Conservation (phyloP, 2,888 invertebrate genomes). For the Pterostichus madidus region DNA sequence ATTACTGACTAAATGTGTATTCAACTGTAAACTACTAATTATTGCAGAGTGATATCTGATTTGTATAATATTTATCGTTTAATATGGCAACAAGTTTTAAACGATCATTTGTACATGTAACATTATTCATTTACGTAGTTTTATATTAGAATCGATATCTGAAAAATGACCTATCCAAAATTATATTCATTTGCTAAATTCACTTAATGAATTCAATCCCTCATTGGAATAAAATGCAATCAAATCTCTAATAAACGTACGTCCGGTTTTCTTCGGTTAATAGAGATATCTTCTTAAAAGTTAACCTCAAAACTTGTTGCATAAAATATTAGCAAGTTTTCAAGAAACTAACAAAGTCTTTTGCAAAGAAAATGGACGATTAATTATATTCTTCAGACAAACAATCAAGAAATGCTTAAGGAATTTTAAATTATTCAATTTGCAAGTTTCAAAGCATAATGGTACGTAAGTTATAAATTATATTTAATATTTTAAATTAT, state of each 20-base stretch:
- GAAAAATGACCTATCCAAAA: conserved; percentile 4
- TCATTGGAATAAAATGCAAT: not conserved
- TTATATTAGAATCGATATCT: not conserved
- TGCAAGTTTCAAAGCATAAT: conserved; percentile 32
- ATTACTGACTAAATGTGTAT: conserved; percentile 31
- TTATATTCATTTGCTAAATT: not conserved
- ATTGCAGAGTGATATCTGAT: conserved; percentile 21
- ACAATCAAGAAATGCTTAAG: conserved; percentile 23
- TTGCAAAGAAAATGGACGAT: conserved; percentile 21
- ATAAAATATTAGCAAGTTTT: conserved; percentile 37
- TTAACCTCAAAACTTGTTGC: conserved; percentile 42
- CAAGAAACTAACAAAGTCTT: conserved; percentile 33
- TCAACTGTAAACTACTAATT: conserved; percentile 40
- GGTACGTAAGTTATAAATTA: conserved; percentile 34
- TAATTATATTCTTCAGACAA: conserved; percentile 17
- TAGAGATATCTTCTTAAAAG: no score
- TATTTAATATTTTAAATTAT: conserved; percentile 37
- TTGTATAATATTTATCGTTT: conserved; percentile 37
- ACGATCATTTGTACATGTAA: conserved; percentile 12
- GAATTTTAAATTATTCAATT: conserved; percentile 44
- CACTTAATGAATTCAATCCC: not conserved
- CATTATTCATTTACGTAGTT: not conserved
- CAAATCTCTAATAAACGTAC: not conserved
- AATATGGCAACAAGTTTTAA: conserved; percentile 28
- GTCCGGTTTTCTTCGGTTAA: not conserved